Evolutionary conservation across 2,888 invertebrate species (phyloP).

Genomic region (Melinaea marsaeus): DNA sequence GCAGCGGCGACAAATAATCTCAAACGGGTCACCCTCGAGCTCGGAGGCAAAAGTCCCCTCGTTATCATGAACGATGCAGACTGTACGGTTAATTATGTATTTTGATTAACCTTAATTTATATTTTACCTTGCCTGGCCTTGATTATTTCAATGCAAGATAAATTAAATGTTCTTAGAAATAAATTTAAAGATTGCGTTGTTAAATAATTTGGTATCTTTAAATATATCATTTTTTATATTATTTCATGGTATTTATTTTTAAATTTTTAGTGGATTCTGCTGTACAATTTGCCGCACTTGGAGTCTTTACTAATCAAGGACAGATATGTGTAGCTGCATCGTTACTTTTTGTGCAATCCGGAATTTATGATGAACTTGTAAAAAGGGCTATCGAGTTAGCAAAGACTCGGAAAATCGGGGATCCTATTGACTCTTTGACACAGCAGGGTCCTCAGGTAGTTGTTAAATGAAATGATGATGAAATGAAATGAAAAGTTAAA

Average conservation of each 20-base stretch:
- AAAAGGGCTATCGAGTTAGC: slow-evolving; percentile 82
- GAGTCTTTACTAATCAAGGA: slow-evolving; percentile 51
- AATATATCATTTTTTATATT: no score
- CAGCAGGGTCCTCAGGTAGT: slow-evolving; percentile 52
- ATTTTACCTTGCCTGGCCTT: no score
- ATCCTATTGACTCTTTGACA: slow-evolving; percentile 39
- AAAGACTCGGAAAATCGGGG: slow-evolving; percentile 82
- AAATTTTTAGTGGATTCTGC: slow-evolving; percentile 46
- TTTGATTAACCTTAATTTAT: no score
- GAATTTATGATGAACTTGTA: slow-evolving; percentile 90
- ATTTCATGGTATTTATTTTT: not conserved
- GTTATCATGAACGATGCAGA: slow-evolving; percentile 88
- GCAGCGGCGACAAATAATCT: slow-evolving; percentile 86
- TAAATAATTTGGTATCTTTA: no score
- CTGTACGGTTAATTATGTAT: slow-evolving; percentile 63
- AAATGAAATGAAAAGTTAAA: no score
- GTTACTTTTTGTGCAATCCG: slow-evolving; percentile 53
- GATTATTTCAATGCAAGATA: no score
- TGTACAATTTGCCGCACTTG: slow-evolving; percentile 44
- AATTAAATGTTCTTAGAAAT: no score
- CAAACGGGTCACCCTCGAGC: slow-evolving; percentile 88
- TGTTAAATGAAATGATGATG: no score
- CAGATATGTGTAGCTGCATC: slow-evolving; percentile 57
- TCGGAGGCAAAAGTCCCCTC: slow-evolving; percentile 93
- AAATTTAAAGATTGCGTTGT: no score